Percentiles rank a stretch among this genome's conserved stretches.
Evolutionary conservation across 2,797 vertebrate genomes (phyloP).

Genomic region (Saxicola maurus): DNA sequence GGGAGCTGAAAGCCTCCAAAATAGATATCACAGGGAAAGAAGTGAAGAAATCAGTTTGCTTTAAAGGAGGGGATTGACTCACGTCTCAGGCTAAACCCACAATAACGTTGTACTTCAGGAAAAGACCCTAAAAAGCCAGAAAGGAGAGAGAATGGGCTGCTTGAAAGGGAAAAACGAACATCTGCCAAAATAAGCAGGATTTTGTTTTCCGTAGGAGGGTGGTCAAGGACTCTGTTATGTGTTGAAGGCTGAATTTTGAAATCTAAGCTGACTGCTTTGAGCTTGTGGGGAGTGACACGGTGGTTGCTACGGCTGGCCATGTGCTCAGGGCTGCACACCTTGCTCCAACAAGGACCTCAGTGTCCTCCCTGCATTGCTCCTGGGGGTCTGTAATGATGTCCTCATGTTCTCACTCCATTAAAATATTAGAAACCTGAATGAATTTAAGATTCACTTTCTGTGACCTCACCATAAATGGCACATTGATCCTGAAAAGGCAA

Average conservation of each 20-base stretch:
- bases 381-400: not conserved
- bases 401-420: not conserved
- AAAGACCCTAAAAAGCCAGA: constrained; percentile 18
- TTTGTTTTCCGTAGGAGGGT: constrained; percentile 24
- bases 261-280: not conserved
- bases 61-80: constrained; percentile 50
- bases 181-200: constrained; percentile 42
- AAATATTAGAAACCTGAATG: not conserved
- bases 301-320: not conserved
- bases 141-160: not conserved
- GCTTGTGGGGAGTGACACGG: not conserved
- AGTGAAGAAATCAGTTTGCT: constrained; percentile 48
- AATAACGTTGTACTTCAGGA: constrained; percentile 4
- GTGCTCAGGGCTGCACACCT: not conserved
- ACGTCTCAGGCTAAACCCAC: constrained; percentile 21
- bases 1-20: constrained; percentile 47
- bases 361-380: not conserved
- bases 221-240: constrained; percentile 9
- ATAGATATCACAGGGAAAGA: constrained; percentile 58
- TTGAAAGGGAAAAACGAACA: constrained; percentile 10
- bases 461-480: not conserved
- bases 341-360: not conserved
- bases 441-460: not conserved
- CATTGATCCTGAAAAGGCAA: not conserved
- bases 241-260: constrained; percentile 27